Percentiles rank a stretch among this genome's conserved stretches.
These are phyloP conservation scores for Henricia sp. DNA, from an alignment of 53 echinoderm and acorn worm genomes.

Conservation along the genomic window DNA sequence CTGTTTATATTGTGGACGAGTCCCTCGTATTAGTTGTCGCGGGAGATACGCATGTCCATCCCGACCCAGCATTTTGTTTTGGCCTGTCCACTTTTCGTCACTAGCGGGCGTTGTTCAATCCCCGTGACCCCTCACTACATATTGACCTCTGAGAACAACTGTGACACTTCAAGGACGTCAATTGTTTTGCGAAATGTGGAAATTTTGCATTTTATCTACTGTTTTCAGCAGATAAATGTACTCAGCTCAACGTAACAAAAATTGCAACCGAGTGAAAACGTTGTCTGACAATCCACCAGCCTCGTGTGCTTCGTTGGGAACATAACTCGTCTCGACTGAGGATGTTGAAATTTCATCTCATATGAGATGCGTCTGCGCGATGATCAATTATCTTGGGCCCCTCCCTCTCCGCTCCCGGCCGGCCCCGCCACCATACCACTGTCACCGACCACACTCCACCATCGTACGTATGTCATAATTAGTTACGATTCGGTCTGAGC, in stretches of 20 bases:
- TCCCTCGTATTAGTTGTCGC: not conserved
- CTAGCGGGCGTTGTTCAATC: constrained; percentile 47
- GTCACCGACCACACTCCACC: not conserved
- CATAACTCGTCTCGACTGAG: too few relatives aligned
- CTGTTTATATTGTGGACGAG: constrained; percentile 11
- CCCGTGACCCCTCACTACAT: constrained; percentile 7
- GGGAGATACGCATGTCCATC: constrained; percentile 16
- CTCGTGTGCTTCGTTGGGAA: too few relatives aligned
- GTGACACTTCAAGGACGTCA: not conserved
- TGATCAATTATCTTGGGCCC: constrained; percentile 8
- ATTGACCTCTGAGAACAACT: constrained; percentile 14
- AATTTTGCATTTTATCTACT: not conserved
- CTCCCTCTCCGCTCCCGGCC: constrained; percentile 1
- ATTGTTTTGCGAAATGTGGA: not conserved
- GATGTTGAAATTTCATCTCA: not conserved
- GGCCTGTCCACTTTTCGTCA: constrained; percentile 14
- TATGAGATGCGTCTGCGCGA: constrained; percentile 3
- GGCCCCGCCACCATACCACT: not conserved
- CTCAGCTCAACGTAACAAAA: not conserved
- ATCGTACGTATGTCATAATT: not conserved
- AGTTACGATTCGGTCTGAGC: not conserved
- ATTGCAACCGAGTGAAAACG: too few relatives aligned
- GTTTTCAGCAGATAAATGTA: too few relatives aligned
- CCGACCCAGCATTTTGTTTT: not conserved
- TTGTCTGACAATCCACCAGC: constrained; percentile 14